Percentiles rank a stretch among this genome's conserved stretches.
Evolutionary conservation across 2,113 vertebrate genomes (phyloP).

Genomic region (Stigmatopora argus): DNA sequence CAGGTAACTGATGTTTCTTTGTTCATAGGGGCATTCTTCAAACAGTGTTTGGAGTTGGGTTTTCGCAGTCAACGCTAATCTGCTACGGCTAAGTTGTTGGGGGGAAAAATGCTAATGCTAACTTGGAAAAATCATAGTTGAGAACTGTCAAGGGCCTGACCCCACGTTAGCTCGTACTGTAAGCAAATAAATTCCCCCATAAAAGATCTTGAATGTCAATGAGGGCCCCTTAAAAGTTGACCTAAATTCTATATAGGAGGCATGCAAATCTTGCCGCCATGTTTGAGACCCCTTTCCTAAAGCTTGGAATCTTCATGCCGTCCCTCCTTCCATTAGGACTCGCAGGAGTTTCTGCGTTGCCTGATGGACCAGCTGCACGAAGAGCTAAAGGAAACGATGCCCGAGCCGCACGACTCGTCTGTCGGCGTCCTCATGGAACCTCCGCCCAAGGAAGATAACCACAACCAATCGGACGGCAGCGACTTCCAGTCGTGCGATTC

Average conservation of each 20-base stretch:
- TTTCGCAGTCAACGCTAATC: neutral
- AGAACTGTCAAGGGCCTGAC: too few relatives aligned
- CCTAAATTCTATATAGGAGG: too few relatives aligned
- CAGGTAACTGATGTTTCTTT: conserved; percentile 74
- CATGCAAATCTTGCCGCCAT: too few relatives aligned
- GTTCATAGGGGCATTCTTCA: conserved; percentile 11
- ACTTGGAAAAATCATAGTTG: too few relatives aligned
- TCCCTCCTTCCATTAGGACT: conserved; percentile 72
- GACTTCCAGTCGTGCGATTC: conserved; percentile 91
- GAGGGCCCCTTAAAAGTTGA: too few relatives aligned
- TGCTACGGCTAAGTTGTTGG: neutral
- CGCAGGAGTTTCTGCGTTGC: conserved; percentile 96
- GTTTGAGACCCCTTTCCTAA: neutral
- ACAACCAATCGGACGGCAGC: conserved; percentile 78
- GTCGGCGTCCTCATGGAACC: conserved; percentile 67
- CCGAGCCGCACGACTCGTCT: conserved; percentile 77
- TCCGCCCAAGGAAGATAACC: conserved; percentile 77
- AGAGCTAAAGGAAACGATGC: conserved; percentile 85
- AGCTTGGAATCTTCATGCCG: neutral
- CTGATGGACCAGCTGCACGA: conserved; percentile 98
- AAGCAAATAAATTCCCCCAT: too few relatives aligned
- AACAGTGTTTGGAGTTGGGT: conserved; percentile 5
- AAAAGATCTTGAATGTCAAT: too few relatives aligned
- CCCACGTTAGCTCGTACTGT: too few relatives aligned
- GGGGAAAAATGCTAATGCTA: too few relatives aligned